Evolutionary conservation across 2,113 vertebrate species (phyloP).

Genomic region (Neolamprologus longior): DNA sequence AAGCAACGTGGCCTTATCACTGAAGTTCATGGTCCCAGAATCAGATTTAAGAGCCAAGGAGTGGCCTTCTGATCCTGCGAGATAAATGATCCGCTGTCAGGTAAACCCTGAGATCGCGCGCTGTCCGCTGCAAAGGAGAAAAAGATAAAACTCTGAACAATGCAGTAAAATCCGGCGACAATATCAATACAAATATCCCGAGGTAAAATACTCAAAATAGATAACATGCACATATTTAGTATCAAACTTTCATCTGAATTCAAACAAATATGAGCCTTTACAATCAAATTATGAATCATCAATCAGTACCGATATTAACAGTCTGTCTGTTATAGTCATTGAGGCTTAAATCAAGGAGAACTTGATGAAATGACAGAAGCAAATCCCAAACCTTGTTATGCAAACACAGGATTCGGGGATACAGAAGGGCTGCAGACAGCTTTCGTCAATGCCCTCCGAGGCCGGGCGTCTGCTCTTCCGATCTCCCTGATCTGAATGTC

Average conservation of each 20-base stretch:
- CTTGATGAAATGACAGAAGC: not conserved
- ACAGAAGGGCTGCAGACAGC: not conserved
- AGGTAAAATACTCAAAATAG: not conserved
- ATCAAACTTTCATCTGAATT: not conserved
- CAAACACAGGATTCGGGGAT: not conserved
- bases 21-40: slow-evolving; percentile 1
- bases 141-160: not conserved
- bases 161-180: not conserved
- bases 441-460: not conserved
- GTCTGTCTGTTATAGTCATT: not conserved
- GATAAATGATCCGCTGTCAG: slow-evolving; percentile 13
- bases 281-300: not conserved
- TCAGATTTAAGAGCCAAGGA: slow-evolving; percentile 29
- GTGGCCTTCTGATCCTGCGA: slow-evolving; percentile 6
- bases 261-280: not conserved
- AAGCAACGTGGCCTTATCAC: slow-evolving; percentile 8
- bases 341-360: not conserved
- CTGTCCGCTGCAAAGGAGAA: not conserved
- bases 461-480: not conserved
- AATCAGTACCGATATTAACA: not conserved
- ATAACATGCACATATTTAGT: not conserved
- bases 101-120: not conserved
- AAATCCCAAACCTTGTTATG: not conserved
- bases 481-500: slow-evolving; percentile 33
- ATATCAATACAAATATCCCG: not conserved